Base-by-base conservation (phyloP, 2,113 vertebrate species). In the Daubentonia madagascariensis region DNA sequence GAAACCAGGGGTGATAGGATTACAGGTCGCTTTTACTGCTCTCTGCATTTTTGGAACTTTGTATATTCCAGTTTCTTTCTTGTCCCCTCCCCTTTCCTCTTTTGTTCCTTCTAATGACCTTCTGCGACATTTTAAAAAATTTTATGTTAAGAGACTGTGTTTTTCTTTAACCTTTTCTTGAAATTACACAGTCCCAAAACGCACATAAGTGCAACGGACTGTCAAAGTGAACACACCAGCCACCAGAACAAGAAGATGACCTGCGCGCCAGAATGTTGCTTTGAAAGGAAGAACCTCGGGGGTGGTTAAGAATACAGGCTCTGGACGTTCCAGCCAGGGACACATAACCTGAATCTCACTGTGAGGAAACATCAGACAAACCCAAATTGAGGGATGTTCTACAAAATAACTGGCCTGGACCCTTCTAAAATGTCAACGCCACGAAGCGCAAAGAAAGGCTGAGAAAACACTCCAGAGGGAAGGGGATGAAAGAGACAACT, bases 231-330 rank as follows among this genome's bases (percentile, higher is more conserved):
- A 88, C 14, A 35, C 4, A 3, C 23, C 92, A 30, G 65, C 59
- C 0, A 0, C 50, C 0, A 11, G 76, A 11, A 48, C 1, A 8
- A 52, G 67, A 22, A 52, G 6, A 40, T 0, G 0, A 61, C 37
- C 30, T 1, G 22, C 67, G 73, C 2, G 1, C 54, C n/a, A 12
- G 17, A n/a, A 63, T 0, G 50, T 9, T 10, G 54, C 70, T 80
- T n/a, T 45, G 17, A 37, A 32, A 65, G 48, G 70, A 48, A 35
- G 57, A 78, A 54, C 52, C 50, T n/a, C 59, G 1, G 4, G 4
- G 10, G 6, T 11, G 40, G 67, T 43, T 22, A 28, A 81, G 80
- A 28, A 22, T 11, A 1, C 23, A 30, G 70, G 72, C 50, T 70
- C 81, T 35, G 28, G 35, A 61, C 25, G 61, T 30, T 6, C 72